Percentiles rank a stretch among this genome's conserved stretches.
phyloP scores from a whole-genome alignment of 2,797 vertebrate genomes.

The Sciaenops ocellatus region DNA sequence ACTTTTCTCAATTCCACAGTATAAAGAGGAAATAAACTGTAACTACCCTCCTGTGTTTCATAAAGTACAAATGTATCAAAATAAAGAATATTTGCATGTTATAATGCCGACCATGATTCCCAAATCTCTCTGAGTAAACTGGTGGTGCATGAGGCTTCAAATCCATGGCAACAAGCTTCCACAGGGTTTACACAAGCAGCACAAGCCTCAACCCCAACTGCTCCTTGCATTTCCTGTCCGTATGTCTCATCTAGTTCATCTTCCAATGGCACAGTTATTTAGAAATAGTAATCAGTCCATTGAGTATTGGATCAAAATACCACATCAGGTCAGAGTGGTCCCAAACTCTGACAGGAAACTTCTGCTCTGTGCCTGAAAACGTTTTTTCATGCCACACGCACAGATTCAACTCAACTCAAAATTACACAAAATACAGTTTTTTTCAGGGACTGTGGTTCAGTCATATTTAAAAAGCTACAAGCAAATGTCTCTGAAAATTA shows the following conservation, averaged over 20 bases:
- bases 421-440: slow-evolving; percentile 1
- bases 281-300: slow-evolving; percentile 51
- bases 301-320: slow-evolving; percentile 37
- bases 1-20: neutral
- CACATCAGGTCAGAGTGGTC: slow-evolving; percentile 38
- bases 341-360: slow-evolving; percentile 28
- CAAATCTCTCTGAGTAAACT: slow-evolving; percentile 49
- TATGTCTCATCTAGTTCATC: slow-evolving; percentile 24
- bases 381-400: slow-evolving; percentile 16
- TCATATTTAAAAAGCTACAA: neutral
- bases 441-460: neutral
- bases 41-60: neutral
- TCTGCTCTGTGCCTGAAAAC: slow-evolving; percentile 9
- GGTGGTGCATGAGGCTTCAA: slow-evolving; percentile 51
- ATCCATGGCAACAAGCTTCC: slow-evolving; percentile 69
- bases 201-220: slow-evolving; percentile 14
- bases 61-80: no score
- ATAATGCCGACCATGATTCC: slow-evolving; percentile 44
- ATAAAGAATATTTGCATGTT: slow-evolving; percentile 24
- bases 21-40: neutral
- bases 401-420: slow-evolving; percentile 6
- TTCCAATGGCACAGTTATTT: slow-evolving; percentile 27
- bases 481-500: neutral
- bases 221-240: slow-evolving; percentile 2
- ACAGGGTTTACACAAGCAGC: slow-evolving; percentile 25